Evolutionary conservation across 2,113 vertebrate genomes (phyloP), one percentile per base, ranked within the genome.

Genomic region (Motacilla tschutschensis): DNA sequence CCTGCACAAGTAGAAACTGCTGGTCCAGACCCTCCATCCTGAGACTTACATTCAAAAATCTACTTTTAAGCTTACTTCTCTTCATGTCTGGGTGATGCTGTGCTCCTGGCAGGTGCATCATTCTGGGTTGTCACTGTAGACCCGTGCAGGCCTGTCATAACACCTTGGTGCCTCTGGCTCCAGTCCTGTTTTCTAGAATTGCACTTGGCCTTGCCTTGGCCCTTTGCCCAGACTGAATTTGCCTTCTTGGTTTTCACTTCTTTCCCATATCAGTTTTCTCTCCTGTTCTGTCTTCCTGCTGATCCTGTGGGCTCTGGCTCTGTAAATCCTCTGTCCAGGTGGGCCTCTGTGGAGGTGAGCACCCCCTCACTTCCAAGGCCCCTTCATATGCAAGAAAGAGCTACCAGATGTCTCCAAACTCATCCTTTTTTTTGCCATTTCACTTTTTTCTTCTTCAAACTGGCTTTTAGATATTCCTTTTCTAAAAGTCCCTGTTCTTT

Each of bases 201-300:
- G 93, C 92, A 82, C 43, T 88, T 92, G 88, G 93, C 92, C 81
- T 85, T 90, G 67, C 64, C 75, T 82, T 95, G 94, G 93, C 90
- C 83, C 53, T 64, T 70, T 87, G 90, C 93, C 92, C 93, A 93
- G 92, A 17, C 72, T 46, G 60, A 90, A 87, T 93, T 88, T 53
- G 75, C 79, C 82, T 87, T 85, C 93, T 94, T 92, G 46, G 53
- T 85, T 94, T 95, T 94, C 93, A 93, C 44, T 88, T 93, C 86
- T 94, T 92, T 90, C 78, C 90, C 92, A 25, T 88, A 93, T 93
- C 87, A 0, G 2, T 84, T 95, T 92, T 83, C 94, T 67, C 84
- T 74, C 47, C 80, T 83, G 7, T 53, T 87, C 72, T 85, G 10
- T 43, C 69, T 81, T 92, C 67, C 72, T 77, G 75, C 51, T 63